Evolutionary conservation across 2,888 invertebrate species (phyloP).

Genomic region (Empis stercorea): DNA sequence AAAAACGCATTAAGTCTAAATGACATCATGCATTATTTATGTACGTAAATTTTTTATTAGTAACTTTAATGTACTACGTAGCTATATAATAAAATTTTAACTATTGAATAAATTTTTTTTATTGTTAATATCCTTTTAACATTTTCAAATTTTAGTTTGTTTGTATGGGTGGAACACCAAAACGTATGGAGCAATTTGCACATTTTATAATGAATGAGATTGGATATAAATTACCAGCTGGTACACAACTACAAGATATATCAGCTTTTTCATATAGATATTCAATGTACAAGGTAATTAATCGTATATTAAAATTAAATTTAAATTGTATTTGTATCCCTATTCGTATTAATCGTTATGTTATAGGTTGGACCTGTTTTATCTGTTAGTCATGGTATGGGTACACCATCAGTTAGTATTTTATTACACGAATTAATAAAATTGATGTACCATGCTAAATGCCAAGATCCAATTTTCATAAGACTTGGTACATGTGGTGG

Average conservation of each 20-base stretch:
- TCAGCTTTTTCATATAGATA: conserved; percentile 86
- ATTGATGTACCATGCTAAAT: conserved; percentile 83
- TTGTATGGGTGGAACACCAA: conserved; percentile 92
- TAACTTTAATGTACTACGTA: too few species aligned
- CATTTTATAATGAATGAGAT: conserved; percentile 82
- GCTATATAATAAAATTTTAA: too few species aligned
- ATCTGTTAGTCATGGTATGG: conserved; percentile 77
- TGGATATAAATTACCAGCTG: conserved; percentile 77
- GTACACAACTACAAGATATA: conserved; percentile 77
- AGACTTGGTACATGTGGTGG: conserved; percentile 92
- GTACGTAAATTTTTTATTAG: too few species aligned
- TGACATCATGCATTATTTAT: too few species aligned
- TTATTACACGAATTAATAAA: conserved; percentile 93
- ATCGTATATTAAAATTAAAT: too few species aligned
- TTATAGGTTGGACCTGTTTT: conserved; percentile 36
- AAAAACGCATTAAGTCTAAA: too few species aligned
- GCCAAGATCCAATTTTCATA: conserved; percentile 80
- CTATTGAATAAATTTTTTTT: too few species aligned
- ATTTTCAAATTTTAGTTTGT: conserved; percentile 56
- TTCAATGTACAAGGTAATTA: conserved; percentile 94
- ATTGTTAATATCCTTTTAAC: background rate
- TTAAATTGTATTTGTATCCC: too few species aligned
- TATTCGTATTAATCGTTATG: background rate
- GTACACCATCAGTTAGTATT: conserved; percentile 90
- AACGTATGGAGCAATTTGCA: conserved; percentile 87